A percentile compares a stretch with the other conserved stretches of the same genome.
phyloP scores from a whole-genome alignment of 2,113 vertebrate species.

The Desmodus rotundus region DNA sequence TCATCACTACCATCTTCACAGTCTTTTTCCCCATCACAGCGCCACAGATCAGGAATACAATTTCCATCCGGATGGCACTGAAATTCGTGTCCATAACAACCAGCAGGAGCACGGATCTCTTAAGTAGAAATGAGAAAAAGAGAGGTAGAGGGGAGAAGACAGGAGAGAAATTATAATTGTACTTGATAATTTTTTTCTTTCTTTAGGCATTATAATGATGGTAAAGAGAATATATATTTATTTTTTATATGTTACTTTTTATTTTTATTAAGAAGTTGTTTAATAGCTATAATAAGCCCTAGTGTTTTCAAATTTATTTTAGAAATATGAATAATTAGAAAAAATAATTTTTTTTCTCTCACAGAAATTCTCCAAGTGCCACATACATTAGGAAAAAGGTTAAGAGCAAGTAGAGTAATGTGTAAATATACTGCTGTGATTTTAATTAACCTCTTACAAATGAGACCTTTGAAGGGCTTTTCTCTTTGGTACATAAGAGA shows the following conservation, averaged over 20 bases:
- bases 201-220: not conserved
- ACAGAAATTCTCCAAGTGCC: not conserved
- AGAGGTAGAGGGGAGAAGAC: not conserved
- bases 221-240: not conserved
- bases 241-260: not conserved
- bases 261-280: not conserved
- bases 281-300: not conserved
- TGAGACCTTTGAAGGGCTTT: not conserved
- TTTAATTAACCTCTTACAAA: not conserved
- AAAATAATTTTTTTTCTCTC: not conserved
- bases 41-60: conserved; percentile 94
- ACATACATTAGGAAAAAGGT: not conserved
- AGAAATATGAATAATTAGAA: not conserved
- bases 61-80: conserved; percentile 92
- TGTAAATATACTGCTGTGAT: not conserved
- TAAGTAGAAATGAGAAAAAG: conserved; percentile 45
- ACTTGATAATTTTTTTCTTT: not conserved
- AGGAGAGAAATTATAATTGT: conserved; percentile 10
- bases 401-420: not conserved
- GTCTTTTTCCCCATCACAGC: conserved; percentile 96
- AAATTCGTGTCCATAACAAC: conserved; percentile 92
- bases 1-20: conserved; percentile 97
- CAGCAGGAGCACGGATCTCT: conserved; percentile 87
- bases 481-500: not conserved
- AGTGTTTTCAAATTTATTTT: conserved; percentile 5